Evolutionary conservation across 2,888 invertebrate genomes (phyloP).

Genomic region (Bruchidius siliquastri): DNA sequence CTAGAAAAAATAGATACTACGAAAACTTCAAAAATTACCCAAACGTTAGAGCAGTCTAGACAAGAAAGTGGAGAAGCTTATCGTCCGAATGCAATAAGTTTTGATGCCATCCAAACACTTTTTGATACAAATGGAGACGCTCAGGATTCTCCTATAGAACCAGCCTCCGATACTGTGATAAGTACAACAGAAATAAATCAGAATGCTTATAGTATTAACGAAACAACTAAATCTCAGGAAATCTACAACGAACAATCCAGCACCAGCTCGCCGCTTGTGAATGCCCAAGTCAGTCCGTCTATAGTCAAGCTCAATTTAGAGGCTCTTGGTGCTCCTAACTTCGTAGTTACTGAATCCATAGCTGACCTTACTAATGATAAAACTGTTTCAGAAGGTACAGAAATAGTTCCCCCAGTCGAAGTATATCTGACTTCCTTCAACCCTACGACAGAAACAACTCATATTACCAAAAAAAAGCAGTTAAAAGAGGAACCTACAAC

Average conservation of each 20-base stretch:
- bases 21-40: background rate
- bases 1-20: background rate
- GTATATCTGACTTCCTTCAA: conserved; percentile 11
- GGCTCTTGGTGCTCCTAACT: background rate
- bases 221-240: too few relatives aligned
- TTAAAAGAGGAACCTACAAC: conserved; percentile 3
- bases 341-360: background rate
- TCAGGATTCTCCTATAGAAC: background rate
- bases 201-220: too few relatives aligned
- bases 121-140: background rate
- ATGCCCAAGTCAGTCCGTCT: background rate
- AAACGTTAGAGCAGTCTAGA: background rate
- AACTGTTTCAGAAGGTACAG: background rate
- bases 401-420: conserved; percentile 6
- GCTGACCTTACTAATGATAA: background rate
- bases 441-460: conserved; percentile 9
- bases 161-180: background rate
- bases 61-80: background rate
- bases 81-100: background rate
- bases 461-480: conserved; percentile 15
- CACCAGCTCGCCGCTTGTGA: background rate
- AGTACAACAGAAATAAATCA: background rate
- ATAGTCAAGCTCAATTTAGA: background rate
- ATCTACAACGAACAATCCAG: background rate
- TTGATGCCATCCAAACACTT: background rate